Base-by-base conservation (phyloP, 2,113 vertebrate genomes). In the Coptodon bakossiorum region DNA sequence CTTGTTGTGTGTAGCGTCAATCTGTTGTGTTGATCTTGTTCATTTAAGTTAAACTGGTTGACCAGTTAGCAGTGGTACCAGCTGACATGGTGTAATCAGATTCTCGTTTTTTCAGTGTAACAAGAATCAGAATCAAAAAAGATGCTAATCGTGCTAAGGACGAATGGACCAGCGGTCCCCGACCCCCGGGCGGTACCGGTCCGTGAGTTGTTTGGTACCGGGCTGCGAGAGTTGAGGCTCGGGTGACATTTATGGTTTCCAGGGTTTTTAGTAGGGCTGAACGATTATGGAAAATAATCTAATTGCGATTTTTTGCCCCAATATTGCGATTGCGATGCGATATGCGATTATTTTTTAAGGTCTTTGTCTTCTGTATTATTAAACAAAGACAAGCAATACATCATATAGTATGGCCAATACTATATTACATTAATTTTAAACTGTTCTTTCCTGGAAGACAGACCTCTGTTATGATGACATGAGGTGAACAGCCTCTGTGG, bases 191-290 rank as follows among this genome's bases (percentile, higher is more conserved):
- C 9, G 27, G 56, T 29, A 16, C 14, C 1, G 0, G 56, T 4
- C 3, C 0, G 1, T 8, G 0, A 61, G 14, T 6, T 5, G 52
- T 54, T 54, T 31, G 29, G 29, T 31, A 31, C 29, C 29, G 5
- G 29, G 29, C 29, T 6, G 29, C 29, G 29, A 31, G 29, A 31
- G 1, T 10, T 17, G 57, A 61, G 0, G 27, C 27, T 61, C 8
- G 0, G 57, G 0, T 31, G 57, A 31, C 8, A 0, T 4, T 61
- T 61, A 31, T 61, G 57, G 27, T 61, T 61, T 61, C 27, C 57
- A 61, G 8, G 27, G 57, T 1, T 31, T 59, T 3, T 59, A 0
- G 0, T 76, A 48, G n/a, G n/a, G n/a, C n/a, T n/a, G n/a, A n/a
- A n/a, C n/a, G n/a, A n/a, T n/a, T n/a, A n/a, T n/a, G n/a, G n/a